Evolutionary conservation across 1,140 invertebrate genomes (phyloP).

Genomic region (Ctenoplectra terminalis): DNA sequence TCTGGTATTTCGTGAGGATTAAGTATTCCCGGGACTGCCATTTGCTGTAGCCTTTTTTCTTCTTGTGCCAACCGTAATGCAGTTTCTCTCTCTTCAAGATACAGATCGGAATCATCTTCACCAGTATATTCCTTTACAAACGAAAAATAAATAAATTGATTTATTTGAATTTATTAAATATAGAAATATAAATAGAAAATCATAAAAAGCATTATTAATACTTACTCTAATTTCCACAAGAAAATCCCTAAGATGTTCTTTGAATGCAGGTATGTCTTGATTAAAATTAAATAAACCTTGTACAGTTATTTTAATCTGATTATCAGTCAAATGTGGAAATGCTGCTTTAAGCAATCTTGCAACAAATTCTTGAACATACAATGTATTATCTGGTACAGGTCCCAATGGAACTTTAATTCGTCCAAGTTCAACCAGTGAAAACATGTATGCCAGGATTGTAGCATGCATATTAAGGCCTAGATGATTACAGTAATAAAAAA

Average conservation of each 20-base stretch:
- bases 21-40: conserved; percentile 97
- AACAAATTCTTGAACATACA: conserved; percentile 96
- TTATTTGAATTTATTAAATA: background rate
- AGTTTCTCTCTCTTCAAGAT: conserved; percentile 96
- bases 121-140: conserved; percentile 95
- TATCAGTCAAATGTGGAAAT: conserved; percentile 96
- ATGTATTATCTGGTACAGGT: conserved; percentile 89
- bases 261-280: conserved; percentile 97
- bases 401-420: conserved; percentile 93
- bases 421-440: conserved; percentile 94
- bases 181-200: background rate
- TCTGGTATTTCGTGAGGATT: conserved; percentile 98
- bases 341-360: conserved; percentile 95
- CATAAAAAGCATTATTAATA: conserved; percentile 59
- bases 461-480: conserved; percentile 96
- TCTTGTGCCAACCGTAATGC: conserved; percentile 94
- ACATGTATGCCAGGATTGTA: conserved; percentile 98
- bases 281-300: conserved; percentile 99
- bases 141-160: conserved; percentile 59
- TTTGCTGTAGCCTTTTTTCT: conserved; percentile 95
- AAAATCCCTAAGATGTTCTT: conserved; percentile 99
- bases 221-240: conserved; percentile 99
- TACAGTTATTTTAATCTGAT: conserved; percentile 99
- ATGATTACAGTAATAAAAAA: conserved; percentile 7
- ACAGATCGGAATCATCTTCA: conserved; percentile 98